These are phyloP conservation scores for Dipodomys ordii DNA, from an alignment of 2,113 vertebrate species.

Conservation along the genomic window DNA sequence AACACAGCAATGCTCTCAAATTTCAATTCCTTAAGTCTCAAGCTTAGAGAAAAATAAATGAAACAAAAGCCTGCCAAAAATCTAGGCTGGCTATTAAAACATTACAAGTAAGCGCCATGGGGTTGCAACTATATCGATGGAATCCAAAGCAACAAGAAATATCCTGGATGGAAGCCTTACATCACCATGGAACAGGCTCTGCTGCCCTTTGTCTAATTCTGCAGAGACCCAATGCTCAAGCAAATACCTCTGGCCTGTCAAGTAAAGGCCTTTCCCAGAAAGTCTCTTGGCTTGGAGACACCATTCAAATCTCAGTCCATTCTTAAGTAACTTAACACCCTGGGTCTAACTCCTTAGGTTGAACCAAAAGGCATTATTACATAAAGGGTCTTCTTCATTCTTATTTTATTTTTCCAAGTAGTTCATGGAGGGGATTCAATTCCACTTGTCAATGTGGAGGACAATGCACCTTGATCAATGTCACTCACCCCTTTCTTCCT, in stretches of 20 bases:
- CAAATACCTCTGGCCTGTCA: conserved; percentile 50
- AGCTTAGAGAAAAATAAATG: conserved; percentile 74
- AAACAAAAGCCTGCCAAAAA: conserved; percentile 75
- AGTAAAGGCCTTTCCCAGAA: conserved; percentile 68
- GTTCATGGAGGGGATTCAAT: no score
- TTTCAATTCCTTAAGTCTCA: conserved; percentile 70
- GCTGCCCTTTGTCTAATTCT: conserved; percentile 72
- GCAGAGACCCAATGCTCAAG: conserved; percentile 57
- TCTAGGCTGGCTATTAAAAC: conserved; percentile 74
- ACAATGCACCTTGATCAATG: no score
- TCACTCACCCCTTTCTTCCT: no score
- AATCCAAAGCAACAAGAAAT: conserved; percentile 72
- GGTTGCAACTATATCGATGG: conserved; percentile 43
- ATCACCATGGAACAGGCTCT: conserved; percentile 70
- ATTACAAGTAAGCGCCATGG: conserved; percentile 53
- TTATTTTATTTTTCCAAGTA: no score
- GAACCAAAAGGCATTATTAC: conserved; percentile 21
- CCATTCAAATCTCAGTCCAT: not conserved
- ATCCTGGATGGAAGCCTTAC: conserved; percentile 66
- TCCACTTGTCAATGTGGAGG: no score
- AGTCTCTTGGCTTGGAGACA: conserved; percentile 46
- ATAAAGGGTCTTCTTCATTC: not conserved
- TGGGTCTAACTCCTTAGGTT: not conserved
- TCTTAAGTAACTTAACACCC: conserved; percentile 48
- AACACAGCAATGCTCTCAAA: conserved; percentile 66